phyloP scores from a whole-genome alignment of 2,113 vertebrate genomes.

The Butastur rufipennis region DNA sequence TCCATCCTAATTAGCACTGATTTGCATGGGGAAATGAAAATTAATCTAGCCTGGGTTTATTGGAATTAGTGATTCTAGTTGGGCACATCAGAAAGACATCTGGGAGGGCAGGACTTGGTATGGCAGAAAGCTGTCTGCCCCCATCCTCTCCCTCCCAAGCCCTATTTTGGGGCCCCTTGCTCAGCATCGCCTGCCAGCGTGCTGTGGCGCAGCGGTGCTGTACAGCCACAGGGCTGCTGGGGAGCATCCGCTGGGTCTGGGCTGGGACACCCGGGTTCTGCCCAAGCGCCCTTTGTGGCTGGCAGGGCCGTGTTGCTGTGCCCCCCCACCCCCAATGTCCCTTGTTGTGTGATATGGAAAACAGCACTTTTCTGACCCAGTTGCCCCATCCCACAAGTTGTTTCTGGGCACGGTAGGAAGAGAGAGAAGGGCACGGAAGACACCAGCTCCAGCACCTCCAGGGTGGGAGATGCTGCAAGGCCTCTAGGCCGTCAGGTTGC shows the following conservation, averaged over 20 bases:
- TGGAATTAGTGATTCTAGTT: slow-evolving; percentile 24
- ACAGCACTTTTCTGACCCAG: accelerated
- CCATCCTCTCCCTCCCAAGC: background rate
- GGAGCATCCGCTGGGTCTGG: accelerated
- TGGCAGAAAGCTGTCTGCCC: background rate
- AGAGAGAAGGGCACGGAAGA: accelerated
- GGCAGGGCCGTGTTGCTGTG: accelerated
- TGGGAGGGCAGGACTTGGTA: background rate
- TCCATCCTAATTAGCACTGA: slow-evolving; percentile 70
- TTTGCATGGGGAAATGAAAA: slow-evolving; percentile 67
- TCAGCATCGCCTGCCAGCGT: background rate
- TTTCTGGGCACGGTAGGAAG: background rate
- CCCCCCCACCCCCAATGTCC: too few relatives aligned
- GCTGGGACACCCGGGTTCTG: background rate
- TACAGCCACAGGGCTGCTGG: accelerated
- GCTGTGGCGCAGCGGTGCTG: accelerated
- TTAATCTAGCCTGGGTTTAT: slow-evolving; percentile 41
- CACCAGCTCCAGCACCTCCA: background rate
- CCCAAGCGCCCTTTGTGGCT: background rate
- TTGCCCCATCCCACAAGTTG: background rate
- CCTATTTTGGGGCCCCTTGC: background rate
- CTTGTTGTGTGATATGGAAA: accelerated
- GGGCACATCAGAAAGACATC: background rate
- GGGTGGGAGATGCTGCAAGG: background rate
- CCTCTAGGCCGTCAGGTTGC: too few relatives aligned